phyloP scores from a whole-genome alignment of 2,797 vertebrate genomes.

The Natrix natrix region DNA sequence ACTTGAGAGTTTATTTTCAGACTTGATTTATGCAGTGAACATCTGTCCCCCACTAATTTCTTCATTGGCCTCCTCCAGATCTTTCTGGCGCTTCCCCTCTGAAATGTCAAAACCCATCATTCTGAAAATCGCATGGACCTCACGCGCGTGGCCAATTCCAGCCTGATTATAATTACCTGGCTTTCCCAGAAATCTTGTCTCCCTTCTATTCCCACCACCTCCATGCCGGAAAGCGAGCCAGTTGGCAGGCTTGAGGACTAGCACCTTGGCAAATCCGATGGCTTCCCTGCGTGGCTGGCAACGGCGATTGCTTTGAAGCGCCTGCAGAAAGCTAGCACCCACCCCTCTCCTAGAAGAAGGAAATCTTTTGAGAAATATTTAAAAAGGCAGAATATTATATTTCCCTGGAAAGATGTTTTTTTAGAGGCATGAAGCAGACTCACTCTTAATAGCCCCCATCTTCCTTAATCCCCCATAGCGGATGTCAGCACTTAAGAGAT shows the following conservation, averaged over 20 bases:
- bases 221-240: not conserved
- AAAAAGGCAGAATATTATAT: too few relatives aligned
- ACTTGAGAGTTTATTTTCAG: not conserved
- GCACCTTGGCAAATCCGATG: not conserved
- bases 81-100: not conserved
- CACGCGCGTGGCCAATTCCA: not conserved
- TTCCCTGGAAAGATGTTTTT: too few relatives aligned
- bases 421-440: too few relatives aligned
- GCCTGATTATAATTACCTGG: not conserved
- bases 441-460: too few relatives aligned
- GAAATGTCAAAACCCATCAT: not conserved
- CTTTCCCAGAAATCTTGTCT: not conserved
- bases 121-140: not conserved
- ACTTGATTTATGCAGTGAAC: not conserved
- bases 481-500: too few relatives aligned
- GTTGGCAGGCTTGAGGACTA: not conserved
- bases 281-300: constrained; percentile 32
- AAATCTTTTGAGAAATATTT: too few relatives aligned
- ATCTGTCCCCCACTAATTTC: not conserved
- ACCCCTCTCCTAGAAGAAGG: too few relatives aligned
- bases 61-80: not conserved
- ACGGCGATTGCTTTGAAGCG: constrained; percentile 51
- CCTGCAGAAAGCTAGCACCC: not conserved
- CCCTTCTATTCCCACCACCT: not conserved
- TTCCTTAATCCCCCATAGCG: too few relatives aligned